Conservation (phyloP, 2,113 vertebrate genomes). For the Spermophilus dauricus region DNA sequence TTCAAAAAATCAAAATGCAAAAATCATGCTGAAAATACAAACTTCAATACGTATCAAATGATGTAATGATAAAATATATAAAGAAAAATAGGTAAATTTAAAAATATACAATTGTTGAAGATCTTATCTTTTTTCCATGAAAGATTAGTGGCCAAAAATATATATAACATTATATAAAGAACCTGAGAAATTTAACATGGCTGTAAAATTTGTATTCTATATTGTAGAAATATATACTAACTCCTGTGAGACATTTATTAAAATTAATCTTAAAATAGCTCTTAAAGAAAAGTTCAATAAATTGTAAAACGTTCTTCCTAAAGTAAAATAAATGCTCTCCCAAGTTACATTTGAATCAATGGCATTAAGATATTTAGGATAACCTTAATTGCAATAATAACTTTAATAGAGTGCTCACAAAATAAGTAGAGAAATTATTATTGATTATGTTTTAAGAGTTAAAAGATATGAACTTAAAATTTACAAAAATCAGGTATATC, state of each 20-base stretch:
- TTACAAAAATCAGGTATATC: conserved; percentile 13
- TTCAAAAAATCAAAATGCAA: not conserved
- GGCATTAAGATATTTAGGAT: not conserved
- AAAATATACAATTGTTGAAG: not conserved
- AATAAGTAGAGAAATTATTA: not conserved
- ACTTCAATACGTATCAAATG: not conserved
- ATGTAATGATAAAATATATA: not conserved
- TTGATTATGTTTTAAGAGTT: not conserved
- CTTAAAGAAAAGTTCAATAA: not conserved
- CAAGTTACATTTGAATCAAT: not conserved
- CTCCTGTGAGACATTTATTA: not conserved
- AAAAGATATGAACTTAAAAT: not conserved
- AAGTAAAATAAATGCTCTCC: not conserved
- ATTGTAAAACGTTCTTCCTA: not conserved
- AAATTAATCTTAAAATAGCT: conserved; percentile 8
- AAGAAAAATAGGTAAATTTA: conserved; percentile 5
- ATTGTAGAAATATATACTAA: not conserved
- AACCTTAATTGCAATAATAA: not conserved
- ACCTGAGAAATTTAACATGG: not conserved
- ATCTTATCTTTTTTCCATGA: conserved; percentile 6
- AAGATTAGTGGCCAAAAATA: not conserved
- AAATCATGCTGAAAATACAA: not conserved
- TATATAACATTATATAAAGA: not conserved
- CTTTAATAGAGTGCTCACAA: not conserved
- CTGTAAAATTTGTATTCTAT: not conserved